Evolutionary conservation across 2,113 vertebrate species (phyloP).

Genomic region (Synchiropus splendidus): DNA sequence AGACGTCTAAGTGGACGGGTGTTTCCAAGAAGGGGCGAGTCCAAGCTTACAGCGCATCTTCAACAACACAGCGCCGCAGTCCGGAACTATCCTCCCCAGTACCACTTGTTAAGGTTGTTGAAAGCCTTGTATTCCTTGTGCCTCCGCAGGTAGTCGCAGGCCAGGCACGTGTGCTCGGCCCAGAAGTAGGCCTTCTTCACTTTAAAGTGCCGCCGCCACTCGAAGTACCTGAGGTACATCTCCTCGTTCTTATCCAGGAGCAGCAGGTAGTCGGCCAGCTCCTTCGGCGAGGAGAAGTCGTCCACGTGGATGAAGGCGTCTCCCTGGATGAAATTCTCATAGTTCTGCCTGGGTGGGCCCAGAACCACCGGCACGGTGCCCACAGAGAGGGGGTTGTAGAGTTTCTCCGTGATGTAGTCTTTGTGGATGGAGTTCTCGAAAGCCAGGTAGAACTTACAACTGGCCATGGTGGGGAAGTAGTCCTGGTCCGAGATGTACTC

Average conservation of each 20-base stretch:
- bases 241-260: constrained; percentile 90
- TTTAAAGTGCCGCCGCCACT: constrained; percentile 89
- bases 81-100: constrained; percentile 72
- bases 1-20: constrained; percentile 7
- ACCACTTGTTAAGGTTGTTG: constrained; percentile 93
- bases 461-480: constrained; percentile 87
- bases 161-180: constrained; percentile 93
- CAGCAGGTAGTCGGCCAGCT: constrained; percentile 87
- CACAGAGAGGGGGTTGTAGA: constrained; percentile 88
- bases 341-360: constrained; percentile 86
- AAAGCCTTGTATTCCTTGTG: constrained; percentile 89
- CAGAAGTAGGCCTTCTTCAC: constrained; percentile 87
- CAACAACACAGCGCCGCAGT: constrained; percentile 19
- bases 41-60: constrained; percentile 33
- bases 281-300: constrained; percentile 86
- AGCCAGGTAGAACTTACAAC: constrained; percentile 92
- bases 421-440: constrained; percentile 98
- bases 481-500: constrained; percentile 85
- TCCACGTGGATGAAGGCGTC: constrained; percentile 94
- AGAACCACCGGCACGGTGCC: constrained; percentile 89
- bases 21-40: constrained; percentile 9
- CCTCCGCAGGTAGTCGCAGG: constrained; percentile 87
- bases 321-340: constrained; percentile 91
- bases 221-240: constrained; percentile 88
- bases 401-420: constrained; percentile 96